Evolutionary conservation across 2,113 vertebrate species (phyloP), one percentile per base, ranked within the genome.

Genomic region (Pandion haliaetus): DNA sequence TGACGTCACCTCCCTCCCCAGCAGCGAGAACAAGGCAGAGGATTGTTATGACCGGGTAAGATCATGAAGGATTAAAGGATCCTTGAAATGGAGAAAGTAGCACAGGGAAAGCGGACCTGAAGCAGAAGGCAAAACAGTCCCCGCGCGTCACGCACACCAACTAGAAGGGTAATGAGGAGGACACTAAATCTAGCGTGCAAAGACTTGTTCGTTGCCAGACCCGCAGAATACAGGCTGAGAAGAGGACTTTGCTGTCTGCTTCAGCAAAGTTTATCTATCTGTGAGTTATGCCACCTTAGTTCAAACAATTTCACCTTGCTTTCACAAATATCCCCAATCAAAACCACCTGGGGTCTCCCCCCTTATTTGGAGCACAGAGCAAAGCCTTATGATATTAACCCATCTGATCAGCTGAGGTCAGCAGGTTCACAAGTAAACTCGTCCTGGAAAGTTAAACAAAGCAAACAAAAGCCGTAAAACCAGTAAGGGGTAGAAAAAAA

Each of bases 221-320:
- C 40, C 63, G 14, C 18, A 8, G 55, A 28, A 49, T 5, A 17
- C 42, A 6, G 2, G 24, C 36, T 4, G 40, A 29, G 86, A 15
- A 52, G 77, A 49, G n/a, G 38, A 9, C 32, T 15, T 4, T 14
- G 0, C 54, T 29, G 2, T 3, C 69, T 49, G 74, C 59, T 23
- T 3, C 93, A 59, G 40, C 23, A 8, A 2, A 38, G 2, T 20
- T 67, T 2, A 26, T 8, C 49, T 3, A 0, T 2, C 0, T 2
- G 5, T 1, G 16, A 29, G 21, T 34, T 61, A 29, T 3, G 12
- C 36, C 49, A 29, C 76, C 66, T 66, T 10, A 20, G 24, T 5
- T 31, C 52, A 40, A 32, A 34, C 16, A 26, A 14, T 7, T 38
- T 9, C 21, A 3, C 9, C 44, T 23, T 9, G 31, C 65, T 50